phyloP scores from a whole-genome alignment of 2,888 invertebrate species.

The Chrysotoxum bicinctum region DNA sequence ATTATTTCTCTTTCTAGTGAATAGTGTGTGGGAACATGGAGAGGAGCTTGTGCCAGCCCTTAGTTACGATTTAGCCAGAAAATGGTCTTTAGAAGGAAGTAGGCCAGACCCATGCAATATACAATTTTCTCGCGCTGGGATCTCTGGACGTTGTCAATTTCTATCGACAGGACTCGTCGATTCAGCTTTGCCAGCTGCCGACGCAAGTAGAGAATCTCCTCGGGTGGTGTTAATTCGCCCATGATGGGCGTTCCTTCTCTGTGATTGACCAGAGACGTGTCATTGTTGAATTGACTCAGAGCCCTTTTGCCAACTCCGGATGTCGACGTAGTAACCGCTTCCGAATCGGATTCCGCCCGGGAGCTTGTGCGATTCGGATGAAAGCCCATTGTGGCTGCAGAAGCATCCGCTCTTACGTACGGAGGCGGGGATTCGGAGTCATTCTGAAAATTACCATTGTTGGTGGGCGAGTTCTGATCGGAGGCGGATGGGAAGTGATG shows the following conservation, averaged over 20 bases:
- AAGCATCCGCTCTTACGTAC: constrained; percentile 77
- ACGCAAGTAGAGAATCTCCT: constrained; percentile 91
- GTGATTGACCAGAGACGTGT: constrained; percentile 76
- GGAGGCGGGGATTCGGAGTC: constrained; percentile 76
- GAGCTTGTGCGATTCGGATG: constrained; percentile 78
- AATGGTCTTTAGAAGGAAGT: constrained; percentile 92
- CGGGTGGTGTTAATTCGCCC: constrained; percentile 87
- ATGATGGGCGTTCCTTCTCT: constrained; percentile 88
- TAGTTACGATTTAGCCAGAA: constrained; percentile 89
- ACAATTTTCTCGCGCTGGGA: constrained; percentile 93
- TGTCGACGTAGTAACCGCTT: constrained; percentile 74
- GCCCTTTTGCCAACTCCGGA: constrained; percentile 77
- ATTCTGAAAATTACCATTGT: constrained; percentile 74
- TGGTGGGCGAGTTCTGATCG: constrained; percentile 81
- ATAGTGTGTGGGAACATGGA: neutral
- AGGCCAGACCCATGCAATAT: constrained; percentile 92
- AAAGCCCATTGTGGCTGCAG: constrained; percentile 77
- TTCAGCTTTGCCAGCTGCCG: constrained; percentile 93
- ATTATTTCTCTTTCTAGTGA: constrained; percentile 12
- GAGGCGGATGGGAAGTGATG: constrained; percentile 90
- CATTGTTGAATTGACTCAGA: constrained; percentile 75
- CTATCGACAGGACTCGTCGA: constrained; percentile 92
- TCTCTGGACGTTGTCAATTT: constrained; percentile 91
- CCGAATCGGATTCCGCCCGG: constrained; percentile 79
- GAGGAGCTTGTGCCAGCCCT: constrained; percentile 1